phyloP scores from a whole-genome alignment of 2,113 vertebrate genomes.

The Macquaria ambigua region DNA sequence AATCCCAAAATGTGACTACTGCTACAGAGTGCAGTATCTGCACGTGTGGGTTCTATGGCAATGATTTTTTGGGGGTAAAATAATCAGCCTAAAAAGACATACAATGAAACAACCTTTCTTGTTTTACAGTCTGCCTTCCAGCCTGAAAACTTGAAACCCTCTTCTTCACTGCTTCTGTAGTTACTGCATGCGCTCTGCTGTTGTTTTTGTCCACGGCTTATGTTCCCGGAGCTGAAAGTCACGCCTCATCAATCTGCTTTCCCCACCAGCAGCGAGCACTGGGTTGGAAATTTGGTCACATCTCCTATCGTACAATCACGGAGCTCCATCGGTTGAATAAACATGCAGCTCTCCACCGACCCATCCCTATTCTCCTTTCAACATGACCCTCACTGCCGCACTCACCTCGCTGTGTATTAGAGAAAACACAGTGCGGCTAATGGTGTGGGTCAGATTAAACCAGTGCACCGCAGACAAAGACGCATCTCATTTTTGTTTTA shows the following conservation, averaged over 20 bases:
- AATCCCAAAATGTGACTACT: too few relatives aligned
- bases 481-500: constrained; percentile 11
- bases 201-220: too few relatives aligned
- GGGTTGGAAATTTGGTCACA: constrained; percentile 9
- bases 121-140: background rate
- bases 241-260: background rate
- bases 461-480: background rate
- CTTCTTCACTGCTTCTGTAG: too few relatives aligned
- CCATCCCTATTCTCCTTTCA: background rate
- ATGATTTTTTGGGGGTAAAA: background rate
- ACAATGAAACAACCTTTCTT: background rate
- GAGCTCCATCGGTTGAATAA: constrained; percentile 13
- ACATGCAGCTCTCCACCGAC: background rate
- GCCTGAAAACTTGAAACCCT: background rate
- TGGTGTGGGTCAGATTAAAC: constrained; percentile 19
- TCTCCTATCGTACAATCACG: background rate
- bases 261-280: background rate
- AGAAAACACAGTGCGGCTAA: constrained; percentile 6
- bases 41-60: too few relatives aligned
- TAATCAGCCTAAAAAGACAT: background rate
- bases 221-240: background rate
- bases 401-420: background rate
- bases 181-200: too few relatives aligned
- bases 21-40: too few relatives aligned
- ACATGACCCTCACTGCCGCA: background rate